A percentile compares a stretch with the other conserved stretches of the same genome.
phyloP scores from a whole-genome alignment of 2,113 vertebrate species.

The Andinoacara biseriatus region DNA sequence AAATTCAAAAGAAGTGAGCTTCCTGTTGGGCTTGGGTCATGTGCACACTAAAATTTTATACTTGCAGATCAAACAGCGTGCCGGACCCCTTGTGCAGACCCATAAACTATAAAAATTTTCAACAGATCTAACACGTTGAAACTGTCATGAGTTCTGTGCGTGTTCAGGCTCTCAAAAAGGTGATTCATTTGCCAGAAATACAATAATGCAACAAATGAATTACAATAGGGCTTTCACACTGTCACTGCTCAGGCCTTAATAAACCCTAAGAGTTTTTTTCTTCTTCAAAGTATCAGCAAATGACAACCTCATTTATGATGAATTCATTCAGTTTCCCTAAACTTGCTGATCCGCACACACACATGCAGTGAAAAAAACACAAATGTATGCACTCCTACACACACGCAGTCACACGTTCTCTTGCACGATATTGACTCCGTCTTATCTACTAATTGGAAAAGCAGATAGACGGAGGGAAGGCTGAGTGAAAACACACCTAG shows the following conservation, averaged over 20 bases:
- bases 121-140: neutral
- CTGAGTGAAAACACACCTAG: slow-evolving; percentile 76
- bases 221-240: neutral
- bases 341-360: slow-evolving; percentile 9
- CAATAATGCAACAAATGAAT: neutral
- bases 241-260: neutral
- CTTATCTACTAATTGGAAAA: slow-evolving; percentile 86
- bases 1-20: too few relatives aligned
- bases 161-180: neutral
- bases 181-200: neutral
- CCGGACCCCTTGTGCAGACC: neutral
- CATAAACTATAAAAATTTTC: neutral
- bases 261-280: neutral
- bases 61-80: too few relatives aligned
- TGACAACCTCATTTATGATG: neutral
- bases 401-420: slow-evolving; percentile 32
- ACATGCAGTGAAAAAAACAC: slow-evolving; percentile 9
- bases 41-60: neutral
- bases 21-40: neutral
- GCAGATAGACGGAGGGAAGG: slow-evolving; percentile 70
- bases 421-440: slow-evolving; percentile 74
- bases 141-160: neutral
- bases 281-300: neutral
- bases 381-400: slow-evolving; percentile 2
- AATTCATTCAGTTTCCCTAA: slow-evolving; percentile 12